Evolutionary conservation across 2,888 invertebrate genomes (phyloP), one percentile per base, ranked within the genome.

Genomic region (Neoscelio sp.): DNA sequence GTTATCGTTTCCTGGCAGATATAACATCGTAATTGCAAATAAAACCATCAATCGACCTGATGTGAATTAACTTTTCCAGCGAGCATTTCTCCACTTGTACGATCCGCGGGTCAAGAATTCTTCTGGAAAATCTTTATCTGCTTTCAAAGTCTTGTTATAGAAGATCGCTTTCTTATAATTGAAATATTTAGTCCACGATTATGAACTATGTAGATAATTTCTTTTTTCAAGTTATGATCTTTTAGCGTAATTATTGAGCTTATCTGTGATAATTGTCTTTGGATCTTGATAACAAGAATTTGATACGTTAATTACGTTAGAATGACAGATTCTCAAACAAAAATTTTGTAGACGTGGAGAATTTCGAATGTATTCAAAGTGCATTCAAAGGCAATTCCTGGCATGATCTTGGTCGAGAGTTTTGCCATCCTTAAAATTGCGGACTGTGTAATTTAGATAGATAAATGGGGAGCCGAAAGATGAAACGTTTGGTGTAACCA

Each of bases 131-230:
- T 67, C 15, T 54, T 67, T 67, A 42, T 52, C 42, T 23, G 40
- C 65, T 67, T 67, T 67, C 56, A 67, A 67, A 56, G 67, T 67
- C 54, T 23, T 10, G 33, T 46, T 26, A 44, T 17, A 35, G 26
- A 46, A 33, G 33, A 56, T 67, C 56, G 35, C 54, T 67, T 67
- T 67, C 44, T 15, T 56, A 2, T 38, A 60, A 38, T 52, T 65
- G 40, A 42, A 52, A 42, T 30, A 35, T 35, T 35, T 20, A 10
- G 2, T 33, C 40, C 30, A n/a, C 35, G 26, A 28, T 20, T 38
- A 56, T 56, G 23, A 38, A 38, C 3, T 23, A 38, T 5, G 13
- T 20, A 33, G 3, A 40, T 12, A 26, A 12, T 26, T 15, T 15
- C 35, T 40, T 40, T 58, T 56, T 10, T 15, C 7, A 8, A 3